A percentile compares a stretch with the other conserved stretches of the same genome.
Conservation (phyloP, 2,113 vertebrate species). For the Rhinolophus ferrumequinum region DNA sequence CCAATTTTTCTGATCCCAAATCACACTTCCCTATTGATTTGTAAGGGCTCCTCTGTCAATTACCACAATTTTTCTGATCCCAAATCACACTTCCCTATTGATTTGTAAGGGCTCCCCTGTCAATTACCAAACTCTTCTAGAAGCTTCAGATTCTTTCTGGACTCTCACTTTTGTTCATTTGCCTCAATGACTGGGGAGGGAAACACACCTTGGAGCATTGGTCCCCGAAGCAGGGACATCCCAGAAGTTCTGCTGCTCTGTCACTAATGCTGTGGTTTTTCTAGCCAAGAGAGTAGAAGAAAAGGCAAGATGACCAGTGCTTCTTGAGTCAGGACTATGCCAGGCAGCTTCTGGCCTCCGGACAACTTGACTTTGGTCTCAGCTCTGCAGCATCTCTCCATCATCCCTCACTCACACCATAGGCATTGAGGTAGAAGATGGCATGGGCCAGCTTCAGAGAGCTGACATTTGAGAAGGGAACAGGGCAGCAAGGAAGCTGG, state of each 20-base stretch:
- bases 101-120: background rate
- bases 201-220: background rate
- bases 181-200: background rate
- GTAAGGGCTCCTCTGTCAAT: background rate
- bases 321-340: background rate
- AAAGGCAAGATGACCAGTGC: background rate
- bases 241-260: no score
- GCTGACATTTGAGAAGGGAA: background rate
- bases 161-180: background rate
- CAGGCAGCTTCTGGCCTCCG: background rate
- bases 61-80: background rate
- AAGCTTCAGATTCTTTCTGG: background rate
- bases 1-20: background rate
- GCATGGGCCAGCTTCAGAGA: background rate
- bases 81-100: background rate
- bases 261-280: background rate
- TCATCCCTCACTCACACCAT: fast-evolving
- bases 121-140: background rate
- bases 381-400: background rate
- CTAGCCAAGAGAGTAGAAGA: background rate
- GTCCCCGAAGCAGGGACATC: no score
- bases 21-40: background rate
- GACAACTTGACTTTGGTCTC: background rate
- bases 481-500: background rate
- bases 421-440: background rate